Base-by-base conservation (phyloP, 2,797 vertebrate genomes). In the Lepus townsendii region DNA sequence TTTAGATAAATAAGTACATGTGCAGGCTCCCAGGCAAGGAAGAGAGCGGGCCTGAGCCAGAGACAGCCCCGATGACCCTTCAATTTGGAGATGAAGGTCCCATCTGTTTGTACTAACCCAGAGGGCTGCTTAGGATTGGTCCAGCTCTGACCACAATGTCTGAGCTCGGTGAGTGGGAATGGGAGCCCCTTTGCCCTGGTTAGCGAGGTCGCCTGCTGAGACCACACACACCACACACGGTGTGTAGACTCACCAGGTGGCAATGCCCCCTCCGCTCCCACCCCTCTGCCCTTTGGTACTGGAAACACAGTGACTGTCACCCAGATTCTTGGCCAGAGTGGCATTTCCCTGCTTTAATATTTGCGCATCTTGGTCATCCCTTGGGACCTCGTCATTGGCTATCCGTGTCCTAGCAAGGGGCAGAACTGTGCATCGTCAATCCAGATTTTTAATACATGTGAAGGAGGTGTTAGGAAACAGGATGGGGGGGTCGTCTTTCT, bases 401-500 rank as follows among this genome's bases (percentile, higher is more conserved):
- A 26, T 54, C 68, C 42, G 10, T 92, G 57, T 66, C 75, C 16
- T 4, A 22, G 62, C 30, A 22, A n/a, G 68, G 27, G 65, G 4
- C 35, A 57, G 69, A 4, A 77, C 63, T 62, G 72, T 14, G n/a
- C 47, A 47, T 76, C 42, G 69, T 82, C 88, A 78, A 88, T 60
- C 77, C 47, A 57, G 47, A 95, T 78, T 54, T 88, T 91, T 79
- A 68, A 92, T 73, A 73, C 71, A 47, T 4, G 3, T 9, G 24
- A 89, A 91, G 76, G 52, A 69, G 0, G 2, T 84, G 24, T 50
- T 54, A 5, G 38, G 32, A 95, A 84, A 71, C 22, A 30, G 14
- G 22, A 82, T 2, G 32, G 88, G 83, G 79, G 71, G 86, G 27
- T 35, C 16, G n/a, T 38, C 66, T 88, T 78, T 88, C 89, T 94